Evolutionary conservation across 2,888 invertebrate genomes (phyloP), one percentile per base, ranked within the genome.

Genomic region (Mactromeris polynyma): DNA sequence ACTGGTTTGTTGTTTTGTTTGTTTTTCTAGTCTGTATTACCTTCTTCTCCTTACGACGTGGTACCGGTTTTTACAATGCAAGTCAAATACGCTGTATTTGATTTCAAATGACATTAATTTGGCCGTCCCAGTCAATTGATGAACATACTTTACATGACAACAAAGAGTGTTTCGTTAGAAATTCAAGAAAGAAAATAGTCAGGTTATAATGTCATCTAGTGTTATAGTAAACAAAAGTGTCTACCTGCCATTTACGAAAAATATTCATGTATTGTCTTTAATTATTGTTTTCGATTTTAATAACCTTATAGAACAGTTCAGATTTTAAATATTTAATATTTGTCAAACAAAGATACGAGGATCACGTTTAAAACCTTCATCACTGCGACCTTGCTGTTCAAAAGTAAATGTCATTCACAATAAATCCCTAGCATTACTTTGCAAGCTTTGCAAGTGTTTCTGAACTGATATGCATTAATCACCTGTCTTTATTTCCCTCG

Each of bases 1-100:
- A 73, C 36, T 73, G 73, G 73, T 73, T 73, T 33, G 58, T 58
- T 46, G 51, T 64, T 54, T 26, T 64, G 26, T 64, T 64, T 26
- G 51, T 64, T 2, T 46, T 26, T 64, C 58, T 64, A 11, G 11
- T n/a, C 21, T 54, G 21, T 21, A n/a, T 54, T n/a, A 17, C 51
- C 1, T 17, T 17, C 11, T 6, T 51, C 19, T 51, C 14, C 51
- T 51, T 1, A 9, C 19, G 14, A 51, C 19, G 14, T 14, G 51
- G 51, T 51, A 14, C 2, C 51, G 14, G 51, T 17, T 9, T 9
- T 6, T 14, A 17, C 14, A 51, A 2, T 19, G 11, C 11, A 17
- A 17, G 11, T 1, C 51, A 2, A 51, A 2, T 17, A 2, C 51
- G 11, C 11, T 9, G 51, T 17, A 9, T 51, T 51, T 19, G 51